Conservation (phyloP, 2,888 invertebrate species). For the Callyntrura sp. region DNA sequence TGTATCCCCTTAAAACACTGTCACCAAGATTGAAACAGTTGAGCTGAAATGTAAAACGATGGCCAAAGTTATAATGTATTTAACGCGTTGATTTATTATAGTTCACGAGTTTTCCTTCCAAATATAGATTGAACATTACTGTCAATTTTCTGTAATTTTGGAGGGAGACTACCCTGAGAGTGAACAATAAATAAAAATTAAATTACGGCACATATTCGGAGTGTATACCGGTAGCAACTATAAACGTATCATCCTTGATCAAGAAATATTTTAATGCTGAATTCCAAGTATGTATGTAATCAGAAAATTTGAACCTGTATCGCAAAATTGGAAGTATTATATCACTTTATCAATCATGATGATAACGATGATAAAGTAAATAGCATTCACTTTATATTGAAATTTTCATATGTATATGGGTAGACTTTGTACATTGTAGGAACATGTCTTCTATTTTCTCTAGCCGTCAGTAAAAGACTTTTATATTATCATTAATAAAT, state of each 20-base stretch:
- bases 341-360: neutral
- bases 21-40: constrained; percentile 36
- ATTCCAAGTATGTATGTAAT: constrained; percentile 28
- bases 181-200: neutral
- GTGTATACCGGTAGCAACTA: constrained; percentile 68
- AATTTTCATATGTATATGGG: neutral
- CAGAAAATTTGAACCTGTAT: constrained; percentile 73
- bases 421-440: constrained; percentile 26
- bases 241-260: constrained; percentile 64
- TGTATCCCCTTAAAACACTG: neutral
- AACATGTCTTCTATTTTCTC: constrained; percentile 60
- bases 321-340: constrained; percentile 76
- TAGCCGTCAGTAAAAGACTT: constrained; percentile 46
- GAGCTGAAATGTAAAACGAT: constrained; percentile 51
- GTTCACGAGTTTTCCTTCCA: constrained; percentile 5
- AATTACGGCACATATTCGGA: constrained; percentile 42
- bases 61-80: constrained; percentile 51
- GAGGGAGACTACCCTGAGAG: neutral
- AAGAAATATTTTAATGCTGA: neutral
- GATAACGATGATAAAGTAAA: constrained; percentile 33
- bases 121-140: neutral
- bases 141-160: neutral
- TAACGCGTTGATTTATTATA: constrained; percentile 15
- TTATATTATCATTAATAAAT: constrained; percentile 41
- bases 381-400: constrained; percentile 8